These are phyloP conservation scores for Bubo bubo DNA, from an alignment of 2,113 vertebrate species.

Conservation along the genomic window DNA sequence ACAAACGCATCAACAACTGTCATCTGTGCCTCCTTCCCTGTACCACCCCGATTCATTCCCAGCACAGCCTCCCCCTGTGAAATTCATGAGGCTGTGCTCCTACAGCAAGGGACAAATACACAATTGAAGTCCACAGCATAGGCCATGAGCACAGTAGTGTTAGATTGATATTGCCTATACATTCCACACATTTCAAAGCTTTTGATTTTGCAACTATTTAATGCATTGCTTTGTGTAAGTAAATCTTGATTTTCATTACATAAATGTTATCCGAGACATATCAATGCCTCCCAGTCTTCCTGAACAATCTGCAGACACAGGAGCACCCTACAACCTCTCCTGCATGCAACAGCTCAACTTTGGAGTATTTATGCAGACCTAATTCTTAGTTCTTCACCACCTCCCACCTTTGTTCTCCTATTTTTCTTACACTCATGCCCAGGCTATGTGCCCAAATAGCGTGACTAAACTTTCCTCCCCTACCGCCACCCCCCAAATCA, in stretches of 20 bases:
- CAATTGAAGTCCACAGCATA: not conserved
- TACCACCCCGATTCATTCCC: rapidly evolving
- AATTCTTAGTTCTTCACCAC: not conserved
- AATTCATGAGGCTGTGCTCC: not conserved
- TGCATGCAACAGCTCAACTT: not conserved
- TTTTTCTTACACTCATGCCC: not conserved
- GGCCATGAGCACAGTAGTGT: rapidly evolving
- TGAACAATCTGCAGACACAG: not conserved
- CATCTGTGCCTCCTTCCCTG: not conserved
- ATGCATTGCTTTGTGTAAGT: not conserved
- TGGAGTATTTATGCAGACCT: rapidly evolving
- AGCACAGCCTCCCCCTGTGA: not conserved
- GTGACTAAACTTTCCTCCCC: not conserved
- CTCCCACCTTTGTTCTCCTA: not conserved
- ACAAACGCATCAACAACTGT: not conserved
- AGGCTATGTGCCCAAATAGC: not conserved
- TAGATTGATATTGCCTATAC: not conserved
- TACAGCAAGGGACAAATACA: not conserved
- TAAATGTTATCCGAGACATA: not conserved
- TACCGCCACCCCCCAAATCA: rapidly evolving
- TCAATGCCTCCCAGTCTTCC: not conserved
- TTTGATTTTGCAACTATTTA: not conserved
- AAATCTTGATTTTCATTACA: not conserved
- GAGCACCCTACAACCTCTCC: not conserved
- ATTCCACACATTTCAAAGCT: not conserved